Base-by-base conservation (phyloP, 2,888 invertebrate species). In the Eurytoma adleriae region DNA sequence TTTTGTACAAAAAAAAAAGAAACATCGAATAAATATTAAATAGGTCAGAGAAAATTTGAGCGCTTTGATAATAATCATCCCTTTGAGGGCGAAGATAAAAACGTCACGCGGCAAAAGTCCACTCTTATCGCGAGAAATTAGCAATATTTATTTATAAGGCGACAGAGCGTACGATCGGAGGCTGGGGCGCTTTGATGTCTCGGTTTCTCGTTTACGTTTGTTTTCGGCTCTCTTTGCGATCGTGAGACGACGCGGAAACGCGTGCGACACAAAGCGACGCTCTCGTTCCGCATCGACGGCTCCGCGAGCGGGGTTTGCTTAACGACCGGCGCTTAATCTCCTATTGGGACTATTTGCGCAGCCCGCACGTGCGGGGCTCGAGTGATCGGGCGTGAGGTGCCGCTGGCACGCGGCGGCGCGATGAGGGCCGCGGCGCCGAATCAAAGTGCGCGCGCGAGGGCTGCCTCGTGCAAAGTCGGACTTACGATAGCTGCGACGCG, bases 271-370 rank as follows among this genome's bases (percentile, higher is more conserved):
- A 82, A 74, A 79, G 50, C 73, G 70, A 77, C 73, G 70, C 77
- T 77, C 73, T 77, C 52, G 52, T 82, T 82, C 77, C 77, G 73
- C 82, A 69, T 82, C 79, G 73, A 76, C 77, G 78, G 66, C n/a
- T 81, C 52, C 79, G 50, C n/a, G n/a, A n/a, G n/a, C n/a, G n/a
- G n/a, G 48, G 52, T 77, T 57, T 70, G 75, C 62, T 79, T 82
- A 82, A 79, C 73, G 77, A 82, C 68, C 78, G 68, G 62, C 56
- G 68, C 67, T 79, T 76, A 75, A 81, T 81, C 81, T 76, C 52
- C 71, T 67, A 81, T 79, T 79, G 81, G 76, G 20, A 75, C 67
- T 81, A 72, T 81, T 81, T 81, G 68, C 71, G 78, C 78, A 50
- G 24, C 18, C 27, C 71, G 81, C 81, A 81, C 81, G 72, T 75